Percentiles rank a stretch among this genome's conserved stretches.
Conservation (phyloP, 2,797 vertebrate genomes). For the Cyclopterus lumpus region DNA sequence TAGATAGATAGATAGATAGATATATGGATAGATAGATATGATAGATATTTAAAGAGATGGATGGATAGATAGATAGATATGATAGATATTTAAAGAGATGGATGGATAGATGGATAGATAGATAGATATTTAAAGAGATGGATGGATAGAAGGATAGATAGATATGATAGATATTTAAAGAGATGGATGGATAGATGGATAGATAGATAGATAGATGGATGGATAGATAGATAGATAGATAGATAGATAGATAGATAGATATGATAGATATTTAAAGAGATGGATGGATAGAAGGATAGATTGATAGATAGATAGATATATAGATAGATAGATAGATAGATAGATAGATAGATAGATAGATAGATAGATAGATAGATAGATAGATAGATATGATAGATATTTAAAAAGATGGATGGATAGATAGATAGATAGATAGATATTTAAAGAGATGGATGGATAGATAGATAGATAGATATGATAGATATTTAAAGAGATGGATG, state of each 20-base stretch:
- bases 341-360: constrained; percentile 7
- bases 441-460: background rate
- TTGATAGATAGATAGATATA: too few relatives aligned
- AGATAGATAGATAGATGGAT: constrained; percentile 5
- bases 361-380: constrained; percentile 5
- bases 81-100: constrained; percentile 16
- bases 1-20: constrained; percentile 7
- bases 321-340: background rate
- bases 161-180: background rate
- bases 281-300: background rate
- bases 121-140: too few relatives aligned
- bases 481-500: background rate
- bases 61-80: background rate
- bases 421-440: too few relatives aligned
- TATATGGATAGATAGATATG: too few relatives aligned
- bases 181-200: background rate
- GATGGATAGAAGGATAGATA: background rate
- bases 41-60: background rate
- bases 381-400: constrained; percentile 16
- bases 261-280: background rate
- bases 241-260: too few relatives aligned
- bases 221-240: too few relatives aligned
- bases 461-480: background rate
- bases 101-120: too few relatives aligned
- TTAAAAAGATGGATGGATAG: too few relatives aligned